phyloP scores from a whole-genome alignment of 2,113 vertebrate species.

The Dryoscopus gambensis region DNA sequence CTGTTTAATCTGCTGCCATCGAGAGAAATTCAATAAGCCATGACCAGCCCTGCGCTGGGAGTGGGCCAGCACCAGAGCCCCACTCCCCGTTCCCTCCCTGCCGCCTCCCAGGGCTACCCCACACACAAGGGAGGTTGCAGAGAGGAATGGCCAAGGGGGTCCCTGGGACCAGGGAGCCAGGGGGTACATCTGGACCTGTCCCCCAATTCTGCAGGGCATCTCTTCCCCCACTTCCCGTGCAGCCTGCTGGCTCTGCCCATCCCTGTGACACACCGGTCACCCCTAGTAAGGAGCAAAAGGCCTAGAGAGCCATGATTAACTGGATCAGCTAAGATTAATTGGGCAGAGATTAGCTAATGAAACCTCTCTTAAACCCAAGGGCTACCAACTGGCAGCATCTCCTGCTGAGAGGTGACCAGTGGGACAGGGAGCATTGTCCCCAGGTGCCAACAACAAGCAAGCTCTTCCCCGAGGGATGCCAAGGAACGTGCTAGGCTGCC shows the following conservation, averaged over 20 bases:
- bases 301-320: conserved; percentile 1
- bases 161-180: accelerated
- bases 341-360: conserved; percentile 1
- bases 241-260: not conserved
- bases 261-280: not conserved
- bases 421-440: not conserved
- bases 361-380: not conserved
- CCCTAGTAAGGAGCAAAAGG: not conserved
- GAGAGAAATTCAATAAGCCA: conserved; percentile 42
- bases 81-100: not conserved
- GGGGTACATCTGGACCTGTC: accelerated
- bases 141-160: not conserved
- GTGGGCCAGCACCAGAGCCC: accelerated
- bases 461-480: not conserved
- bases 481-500: accelerated
- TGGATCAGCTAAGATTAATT: conserved; percentile 34
- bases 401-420: not conserved
- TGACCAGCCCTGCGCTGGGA: not conserved
- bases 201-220: not conserved
- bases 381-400: not conserved
- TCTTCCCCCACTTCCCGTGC: accelerated
- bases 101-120: not conserved
- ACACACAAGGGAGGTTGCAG: not conserved
- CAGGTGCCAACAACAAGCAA: not conserved
- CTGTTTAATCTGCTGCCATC: not conserved